phyloP scores from a whole-genome alignment of 2,113 vertebrate species.

The Peromyscus leucopus region DNA sequence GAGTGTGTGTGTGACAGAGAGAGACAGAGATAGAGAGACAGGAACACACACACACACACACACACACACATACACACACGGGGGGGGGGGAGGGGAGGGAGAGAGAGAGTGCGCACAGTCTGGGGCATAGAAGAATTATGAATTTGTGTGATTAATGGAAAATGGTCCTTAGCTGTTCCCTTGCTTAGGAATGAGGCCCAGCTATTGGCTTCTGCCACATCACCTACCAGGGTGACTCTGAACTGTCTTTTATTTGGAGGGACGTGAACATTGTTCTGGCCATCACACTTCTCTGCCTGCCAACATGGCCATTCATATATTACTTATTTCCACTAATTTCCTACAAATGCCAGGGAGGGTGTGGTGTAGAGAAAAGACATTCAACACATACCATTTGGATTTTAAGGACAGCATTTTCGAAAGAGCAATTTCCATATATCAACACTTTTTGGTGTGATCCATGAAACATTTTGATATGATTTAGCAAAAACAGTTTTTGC shows the following conservation, averaged over 20 bases:
- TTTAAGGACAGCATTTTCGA: constrained; percentile 86
- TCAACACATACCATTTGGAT: constrained; percentile 85
- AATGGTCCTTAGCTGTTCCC: constrained; percentile 48
- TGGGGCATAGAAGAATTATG: constrained; percentile 28
- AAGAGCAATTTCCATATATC: constrained; percentile 89
- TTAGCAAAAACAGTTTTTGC: constrained; percentile 90
- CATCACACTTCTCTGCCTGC: constrained; percentile 62
- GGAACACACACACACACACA: too few species aligned
- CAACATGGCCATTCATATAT: constrained; percentile 67
- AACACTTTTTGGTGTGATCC: constrained; percentile 87
- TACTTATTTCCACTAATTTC: constrained; percentile 83
- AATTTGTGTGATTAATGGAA: constrained; percentile 21
- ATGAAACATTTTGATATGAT: constrained; percentile 90
- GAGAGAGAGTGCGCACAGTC: too few species aligned
- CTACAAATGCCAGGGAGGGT: constrained; percentile 80
- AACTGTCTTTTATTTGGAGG: constrained; percentile 67
- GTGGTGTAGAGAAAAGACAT: constrained; percentile 74
- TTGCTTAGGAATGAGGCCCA: neutral
- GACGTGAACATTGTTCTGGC: constrained; percentile 60
- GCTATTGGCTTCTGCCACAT: neutral
- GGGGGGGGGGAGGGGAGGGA: neutral
- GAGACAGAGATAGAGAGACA: neutral
- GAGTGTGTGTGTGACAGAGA: constrained; percentile 23
- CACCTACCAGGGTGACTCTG: rapidly evolving
- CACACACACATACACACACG: too few species aligned